Evolutionary conservation across 2,797 vertebrate genomes (phyloP), one percentile per base, ranked within the genome.

Genomic region (Anolis apletophallus): DNA sequence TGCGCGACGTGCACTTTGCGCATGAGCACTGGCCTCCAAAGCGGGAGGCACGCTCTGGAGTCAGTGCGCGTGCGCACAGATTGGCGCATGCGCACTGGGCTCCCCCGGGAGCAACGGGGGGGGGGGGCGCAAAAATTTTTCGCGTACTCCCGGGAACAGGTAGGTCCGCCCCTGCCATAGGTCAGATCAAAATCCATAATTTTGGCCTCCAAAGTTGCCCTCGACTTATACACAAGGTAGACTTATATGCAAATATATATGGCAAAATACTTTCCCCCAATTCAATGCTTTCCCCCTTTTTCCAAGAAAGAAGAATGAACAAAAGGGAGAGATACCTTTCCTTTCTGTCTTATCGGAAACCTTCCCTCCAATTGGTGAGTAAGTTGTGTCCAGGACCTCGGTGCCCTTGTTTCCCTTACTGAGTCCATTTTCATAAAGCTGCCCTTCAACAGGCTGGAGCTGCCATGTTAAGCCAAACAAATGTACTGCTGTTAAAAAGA

Each of bases 391-490:
- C 90, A 95, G 87, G 91, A 95, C 96, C 87, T 98, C 97, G 26
- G 97, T 95, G 92, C 97, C 97, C 95, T 96, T 96, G 92, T 96
- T 97, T 83, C 97, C 97, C 80, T 98, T 98, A 95, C 97, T 98
- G 95, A 99, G 95, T 91, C 98, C 98, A 36, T 99, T 98, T 95
- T 98, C 98, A 91, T 98, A 99, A 87, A 99, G 97, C 94, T 98
- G 97, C 93, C 97, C 97, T 95, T 98, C 98, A 69, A 98, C 97
- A 81, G 98, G 98, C 92, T 98, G 98, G 84, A 99, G 97, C 88
- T 98, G 98, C 98, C 98, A 99, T 93, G 98, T 99, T 97, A 99
- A 97, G 94, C 98, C 98, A 95, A 99, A 98, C 97, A 99, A 97
- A 97, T 99, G 98, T 92, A 99, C 98, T 96, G 97, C 98, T 99